Evolutionary conservation across 2,113 vertebrate species (phyloP).

Genomic region (Callorhinus ursinus): DNA sequence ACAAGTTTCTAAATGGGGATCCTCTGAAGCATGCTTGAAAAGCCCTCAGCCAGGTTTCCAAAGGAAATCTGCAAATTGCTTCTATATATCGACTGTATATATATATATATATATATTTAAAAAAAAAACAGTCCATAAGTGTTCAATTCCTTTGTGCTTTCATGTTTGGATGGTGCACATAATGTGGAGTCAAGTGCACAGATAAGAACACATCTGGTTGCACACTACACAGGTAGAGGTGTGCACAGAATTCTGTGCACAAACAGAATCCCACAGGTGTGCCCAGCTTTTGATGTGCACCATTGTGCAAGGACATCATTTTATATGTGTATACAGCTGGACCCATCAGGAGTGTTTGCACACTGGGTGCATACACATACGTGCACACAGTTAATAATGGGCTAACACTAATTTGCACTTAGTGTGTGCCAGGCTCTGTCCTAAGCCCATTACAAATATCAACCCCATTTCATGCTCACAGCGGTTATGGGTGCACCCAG

Average conservation of each 20-base stretch:
- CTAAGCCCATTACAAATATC: neutral
- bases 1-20: neutral
- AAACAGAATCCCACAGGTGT: neutral
- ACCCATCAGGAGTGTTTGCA: neutral
- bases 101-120: neutral
- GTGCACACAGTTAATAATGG: neutral
- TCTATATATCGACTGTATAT: neutral
- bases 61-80: slow-evolving; percentile 1
- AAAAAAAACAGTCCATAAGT: neutral
- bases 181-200: fast-evolving
- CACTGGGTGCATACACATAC: fast-evolving
- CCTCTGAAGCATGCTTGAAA: neutral
- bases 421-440: neutral
- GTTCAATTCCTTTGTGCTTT: neutral
- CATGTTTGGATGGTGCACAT: neutral
- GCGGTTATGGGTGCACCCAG: neutral
- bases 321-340: neutral
- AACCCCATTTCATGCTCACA: neutral
- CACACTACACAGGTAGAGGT: neutral
- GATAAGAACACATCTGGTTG: neutral
- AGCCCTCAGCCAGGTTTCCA: slow-evolving; percentile 37
- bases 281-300: neutral
- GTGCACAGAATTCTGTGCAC: neutral
- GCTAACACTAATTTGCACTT: neutral
- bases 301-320: neutral